phyloP scores from a whole-genome alignment of 2,888 invertebrate genomes.

The Mesoligia furuncula region DNA sequence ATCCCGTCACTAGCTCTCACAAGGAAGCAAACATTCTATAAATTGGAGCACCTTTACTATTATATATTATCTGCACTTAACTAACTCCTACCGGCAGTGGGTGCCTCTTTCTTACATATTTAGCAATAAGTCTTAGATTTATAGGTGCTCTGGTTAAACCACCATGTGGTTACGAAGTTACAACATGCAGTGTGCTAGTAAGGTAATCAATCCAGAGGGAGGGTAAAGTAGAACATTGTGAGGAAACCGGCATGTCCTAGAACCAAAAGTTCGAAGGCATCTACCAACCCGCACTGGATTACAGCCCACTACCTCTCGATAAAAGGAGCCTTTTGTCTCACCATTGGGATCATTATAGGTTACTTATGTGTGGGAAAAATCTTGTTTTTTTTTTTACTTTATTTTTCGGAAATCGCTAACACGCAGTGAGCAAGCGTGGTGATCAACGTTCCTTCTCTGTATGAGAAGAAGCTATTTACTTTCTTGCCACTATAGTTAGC shows the following conservation, averaged over 20 bases:
- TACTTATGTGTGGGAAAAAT: no score
- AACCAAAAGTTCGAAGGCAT: no score
- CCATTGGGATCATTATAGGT: no score
- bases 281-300: no score
- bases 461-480: neutral
- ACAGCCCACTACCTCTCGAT: no score
- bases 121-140: slow-evolving; percentile 29
- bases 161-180: neutral
- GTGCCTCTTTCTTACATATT: slow-evolving; percentile 13
- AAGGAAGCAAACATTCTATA: slow-evolving; percentile 25
- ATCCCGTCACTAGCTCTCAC: slow-evolving; percentile 22
- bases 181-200: neutral
- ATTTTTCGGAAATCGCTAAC: neutral
- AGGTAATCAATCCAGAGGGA: neutral
- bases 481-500: neutral
- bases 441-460: neutral
- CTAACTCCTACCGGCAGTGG: slow-evolving; percentile 1
- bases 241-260: no score
- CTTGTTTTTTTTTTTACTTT: no score
- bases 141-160: slow-evolving; percentile 10
- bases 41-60: slow-evolving; percentile 36
- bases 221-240: no score
- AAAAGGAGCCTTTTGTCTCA: no score
- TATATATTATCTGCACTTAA: slow-evolving; percentile 13
- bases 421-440: neutral